Percentiles rank a stretch among this genome's conserved stretches.
These are phyloP conservation scores for Bactericera cockerelli DNA, from an alignment of 1,140 invertebrate species.

Conservation along the genomic window DNA sequence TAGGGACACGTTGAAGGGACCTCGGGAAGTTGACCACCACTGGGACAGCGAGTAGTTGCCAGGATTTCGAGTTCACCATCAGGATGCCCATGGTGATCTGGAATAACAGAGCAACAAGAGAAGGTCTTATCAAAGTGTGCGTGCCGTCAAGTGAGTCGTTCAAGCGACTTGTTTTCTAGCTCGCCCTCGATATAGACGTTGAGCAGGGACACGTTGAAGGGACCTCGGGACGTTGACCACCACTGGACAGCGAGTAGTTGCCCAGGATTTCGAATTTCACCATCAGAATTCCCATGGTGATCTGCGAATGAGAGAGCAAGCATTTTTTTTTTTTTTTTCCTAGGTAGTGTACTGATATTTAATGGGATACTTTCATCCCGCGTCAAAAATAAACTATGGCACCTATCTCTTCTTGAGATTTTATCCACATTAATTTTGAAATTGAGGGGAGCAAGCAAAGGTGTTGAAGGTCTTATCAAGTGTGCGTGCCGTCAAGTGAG, in stretches of 20 bases:
- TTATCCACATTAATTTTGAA: no score
- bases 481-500: no score
- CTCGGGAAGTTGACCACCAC: conserved; percentile 48
- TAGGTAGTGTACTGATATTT: no score
- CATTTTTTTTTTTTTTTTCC: no score
- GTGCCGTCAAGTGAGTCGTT: no score
- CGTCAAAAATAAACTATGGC: no score
- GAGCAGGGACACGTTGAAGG: conserved; percentile 53
- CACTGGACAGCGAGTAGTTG: conserved; percentile 53
- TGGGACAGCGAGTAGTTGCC: conserved; percentile 57
- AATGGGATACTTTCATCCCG: no score
- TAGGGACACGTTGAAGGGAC: conserved; percentile 56
- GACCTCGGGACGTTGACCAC: conserved; percentile 48
- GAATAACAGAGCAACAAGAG: no score
- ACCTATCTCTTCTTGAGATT: no score
- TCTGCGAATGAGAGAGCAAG: conserved; percentile 33
- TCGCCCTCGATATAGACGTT: conserved; percentile 45
- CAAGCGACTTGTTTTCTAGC: no score
- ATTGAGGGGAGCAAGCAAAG: no score
- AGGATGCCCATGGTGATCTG: conserved; percentile 48
- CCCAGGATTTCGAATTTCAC: conserved; percentile 52
- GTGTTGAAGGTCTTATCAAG: no score
- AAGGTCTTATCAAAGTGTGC: background rate
- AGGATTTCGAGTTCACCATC: conserved; percentile 47
- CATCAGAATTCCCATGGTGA: conserved; percentile 47